Percentiles rank a stretch among this genome's conserved stretches.
phyloP scores from a whole-genome alignment of 1,140 invertebrate genomes.

The Leptinotarsa defecta region DNA sequence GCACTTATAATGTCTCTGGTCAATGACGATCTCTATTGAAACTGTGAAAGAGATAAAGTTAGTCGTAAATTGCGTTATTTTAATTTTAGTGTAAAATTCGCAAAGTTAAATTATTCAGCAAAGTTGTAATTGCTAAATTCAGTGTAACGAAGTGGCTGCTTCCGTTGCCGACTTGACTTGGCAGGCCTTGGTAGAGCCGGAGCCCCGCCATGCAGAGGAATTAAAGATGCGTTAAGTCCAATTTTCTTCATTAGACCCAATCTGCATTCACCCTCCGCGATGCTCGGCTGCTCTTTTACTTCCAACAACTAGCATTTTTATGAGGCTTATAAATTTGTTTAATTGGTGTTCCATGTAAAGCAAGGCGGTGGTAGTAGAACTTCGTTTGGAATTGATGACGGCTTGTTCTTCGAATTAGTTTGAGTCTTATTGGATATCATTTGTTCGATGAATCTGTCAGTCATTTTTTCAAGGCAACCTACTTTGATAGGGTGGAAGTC shows the following conservation, averaged over 20 bases:
- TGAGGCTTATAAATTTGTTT: constrained; percentile 53
- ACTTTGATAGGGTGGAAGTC: no score
- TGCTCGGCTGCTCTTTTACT: constrained; percentile 42
- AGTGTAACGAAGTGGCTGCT: constrained; percentile 37
- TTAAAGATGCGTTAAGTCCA: constrained; percentile 55
- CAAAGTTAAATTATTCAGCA: constrained; percentile 34
- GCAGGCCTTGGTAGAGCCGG: constrained; percentile 16
- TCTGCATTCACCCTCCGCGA: constrained; percentile 48
- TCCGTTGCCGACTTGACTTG: constrained; percentile 11
- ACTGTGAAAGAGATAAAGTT: constrained; percentile 5
- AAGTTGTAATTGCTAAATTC: constrained; percentile 44
- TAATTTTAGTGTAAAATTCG: constrained; percentile 28
- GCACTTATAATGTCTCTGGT: neutral
- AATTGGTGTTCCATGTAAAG: constrained; percentile 49
- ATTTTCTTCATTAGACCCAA: constrained; percentile 53
- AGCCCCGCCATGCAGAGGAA: constrained; percentile 32
- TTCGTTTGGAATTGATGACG: constrained; percentile 14
- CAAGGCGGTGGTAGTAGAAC: constrained; percentile 18
- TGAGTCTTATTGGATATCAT: no score
- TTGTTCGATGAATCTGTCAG: no score
- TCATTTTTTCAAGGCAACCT: no score
- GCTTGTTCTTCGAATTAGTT: neutral
- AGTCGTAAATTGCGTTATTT: constrained; percentile 26
- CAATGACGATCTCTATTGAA: neutral
- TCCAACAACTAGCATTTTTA: constrained; percentile 50